Evolutionary conservation across 2,797 vertebrate genomes (phyloP).

Genomic region (Melanitta fusca): DNA sequence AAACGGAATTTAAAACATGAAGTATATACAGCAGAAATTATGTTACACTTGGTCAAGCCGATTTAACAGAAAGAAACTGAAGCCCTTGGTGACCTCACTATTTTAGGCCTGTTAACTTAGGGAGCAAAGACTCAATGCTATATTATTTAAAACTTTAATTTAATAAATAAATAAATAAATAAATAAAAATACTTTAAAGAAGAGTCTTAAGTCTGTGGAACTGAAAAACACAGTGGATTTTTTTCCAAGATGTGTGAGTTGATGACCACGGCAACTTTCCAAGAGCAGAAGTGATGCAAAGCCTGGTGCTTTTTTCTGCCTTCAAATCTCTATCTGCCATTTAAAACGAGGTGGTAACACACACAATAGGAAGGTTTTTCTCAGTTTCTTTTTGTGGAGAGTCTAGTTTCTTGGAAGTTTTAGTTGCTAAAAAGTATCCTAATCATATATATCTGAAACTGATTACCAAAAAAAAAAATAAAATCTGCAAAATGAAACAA

Average conservation of each 20-base stretch:
- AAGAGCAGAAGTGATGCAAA: background rate
- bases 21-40: constrained; percentile 20
- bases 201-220: background rate
- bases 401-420: constrained; percentile 25
- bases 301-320: background rate
- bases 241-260: background rate
- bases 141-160: constrained; percentile 31
- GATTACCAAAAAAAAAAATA: constrained; percentile 43
- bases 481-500: constrained; percentile 71
- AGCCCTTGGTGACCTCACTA: constrained; percentile 4
- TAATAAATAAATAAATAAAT: background rate
- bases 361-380: background rate
- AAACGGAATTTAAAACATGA: constrained; percentile 41
- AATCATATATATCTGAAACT: constrained; percentile 35
- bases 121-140: background rate
- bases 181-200: background rate
- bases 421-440: constrained; percentile 9
- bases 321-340: background rate
- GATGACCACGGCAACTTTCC: background rate
- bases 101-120: constrained; percentile 15
- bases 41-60: background rate
- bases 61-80: constrained; percentile 33
- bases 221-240: background rate
- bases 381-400: background rate
- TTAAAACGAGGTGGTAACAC: background rate